Evolutionary conservation across 2,888 invertebrate genomes (phyloP), one percentile per base, ranked within the genome.

Genomic region (Phytoseiulus persimilis): DNA sequence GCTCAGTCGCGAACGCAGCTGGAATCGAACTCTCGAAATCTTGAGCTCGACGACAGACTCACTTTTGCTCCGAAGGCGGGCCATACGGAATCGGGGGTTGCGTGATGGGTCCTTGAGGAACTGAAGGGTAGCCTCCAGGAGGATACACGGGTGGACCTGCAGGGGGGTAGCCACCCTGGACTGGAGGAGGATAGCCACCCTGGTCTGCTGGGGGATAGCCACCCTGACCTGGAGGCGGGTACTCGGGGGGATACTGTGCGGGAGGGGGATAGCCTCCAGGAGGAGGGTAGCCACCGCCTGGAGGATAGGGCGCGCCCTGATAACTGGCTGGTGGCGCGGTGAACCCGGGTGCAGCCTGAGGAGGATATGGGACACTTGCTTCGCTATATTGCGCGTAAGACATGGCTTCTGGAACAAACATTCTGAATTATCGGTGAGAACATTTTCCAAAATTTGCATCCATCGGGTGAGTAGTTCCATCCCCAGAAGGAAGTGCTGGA

Each of bases 151-250:
- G 46, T 11, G 46, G 46, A 11, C 46, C 46, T 6, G 46, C 65
- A 23, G 65, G 18, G 1, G 65, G 65, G 28, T 65, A 65, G 14
- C 65, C 65, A 18, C 65, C 65, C 14, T 46, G 46, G 14, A 6
- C 46, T 6, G 46, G 46, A 14, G 65, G 65, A 14, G 65, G 65
- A 65, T 65, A 65, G 1, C 1, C 65, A 32, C 92, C 92, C 65
- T 91, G 91, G 90, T 91, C 91, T 84, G 91, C 91, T 5, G 92
- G 91, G 89, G 92, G 92, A n/a, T 91, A 90, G 83, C 90, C 84
- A 91, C 90, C 92, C 91, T 39, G 39, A 39, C 39, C 39, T 39
- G 65, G 65, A 2, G 65, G 65, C 18, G 65, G 65, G 28, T 65
- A 65, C 2, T 28, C 65, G 23, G 90, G 90, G 89, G 91, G 91